These are phyloP conservation scores for Progne subis DNA, from an alignment of 2,113 vertebrate genomes.

Conservation along the genomic window DNA sequence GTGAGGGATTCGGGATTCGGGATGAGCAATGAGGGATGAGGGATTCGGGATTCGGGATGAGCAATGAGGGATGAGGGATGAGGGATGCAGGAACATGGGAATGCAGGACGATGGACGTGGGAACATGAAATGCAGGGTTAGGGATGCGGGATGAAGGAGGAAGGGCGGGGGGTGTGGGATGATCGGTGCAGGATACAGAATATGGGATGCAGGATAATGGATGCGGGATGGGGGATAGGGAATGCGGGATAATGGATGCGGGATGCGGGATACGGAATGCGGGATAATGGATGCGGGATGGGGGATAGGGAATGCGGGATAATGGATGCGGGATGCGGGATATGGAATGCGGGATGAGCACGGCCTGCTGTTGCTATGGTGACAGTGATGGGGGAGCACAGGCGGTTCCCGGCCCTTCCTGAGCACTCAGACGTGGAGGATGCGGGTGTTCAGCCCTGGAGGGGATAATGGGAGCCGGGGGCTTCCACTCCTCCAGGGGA, in stretches of 20 bases:
- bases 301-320: not conserved
- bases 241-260: not conserved
- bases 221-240: not conserved
- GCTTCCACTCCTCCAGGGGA: not conserved
- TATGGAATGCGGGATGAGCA: not conserved
- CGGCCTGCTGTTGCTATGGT: constrained; percentile 72
- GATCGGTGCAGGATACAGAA: no score
- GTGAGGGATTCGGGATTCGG: not conserved
- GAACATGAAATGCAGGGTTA: no score
- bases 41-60: not conserved
- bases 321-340: not conserved
- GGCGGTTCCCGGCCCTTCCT: not conserved
- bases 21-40: no score
- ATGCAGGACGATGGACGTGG: not conserved
- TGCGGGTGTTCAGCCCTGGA: accelerated
- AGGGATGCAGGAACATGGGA: not conserved
- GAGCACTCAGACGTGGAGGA: not conserved
- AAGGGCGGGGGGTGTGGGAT: no score
- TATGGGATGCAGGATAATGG: not conserved
- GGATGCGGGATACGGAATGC: accelerated
- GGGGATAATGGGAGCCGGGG: no score
- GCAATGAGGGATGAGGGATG: not conserved
- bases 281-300: not conserved
- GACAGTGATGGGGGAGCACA: constrained; percentile 57
- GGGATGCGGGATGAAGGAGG: no score